Base-by-base conservation (phyloP, 2,113 vertebrate species). In the Neolamprologus fasciatus region DNA sequence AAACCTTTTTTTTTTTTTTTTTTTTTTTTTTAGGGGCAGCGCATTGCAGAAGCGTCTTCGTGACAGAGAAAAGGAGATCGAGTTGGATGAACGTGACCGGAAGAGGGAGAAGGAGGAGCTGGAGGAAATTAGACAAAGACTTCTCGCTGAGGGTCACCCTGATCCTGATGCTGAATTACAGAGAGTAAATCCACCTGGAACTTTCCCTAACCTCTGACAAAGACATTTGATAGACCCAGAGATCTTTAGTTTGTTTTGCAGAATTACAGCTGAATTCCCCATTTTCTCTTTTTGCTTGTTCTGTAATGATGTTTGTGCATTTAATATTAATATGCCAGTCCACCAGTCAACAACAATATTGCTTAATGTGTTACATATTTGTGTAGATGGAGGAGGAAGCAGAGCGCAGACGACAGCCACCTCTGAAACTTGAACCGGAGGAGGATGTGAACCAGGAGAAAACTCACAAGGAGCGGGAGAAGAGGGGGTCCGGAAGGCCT, bases 141-240 rank as follows among this genome's bases (percentile, higher is more conserved):
- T 99, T 84, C 94, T 99, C 61, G 98, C 98, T 66, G 98, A 99
- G 95, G 99, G 99, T 16, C 99, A 99, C 88, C 99, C 99, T 9
- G 99, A 99, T 94, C 99, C 99, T 11, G 99, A 99, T 58, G 98
- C 98, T 21, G 99, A 99, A 89, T 97, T 99, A 37, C 98, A 98
- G 94, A 97, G 99, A 95, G 99, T 99, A 83, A 96, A 97, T 63
- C 45, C 11, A 2, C 16, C 19, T 73, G 37, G 12, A 73, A 4
- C 19, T 61, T 26, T 17, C 53, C 37, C 45, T 51, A 31, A 51
- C 45, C 26, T 51, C 73, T 78, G 23, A 50, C 13, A 4, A 78
- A 78, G 3, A 50, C 21, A 78, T 78, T 78, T 19, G 42, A 78
- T 31, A 50, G 9, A 50, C 42, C 0, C 23, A 0, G 42, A 76